Evolutionary conservation across 2,797 vertebrate species (phyloP).

Genomic region (Gobionotothen gibberifrons): DNA sequence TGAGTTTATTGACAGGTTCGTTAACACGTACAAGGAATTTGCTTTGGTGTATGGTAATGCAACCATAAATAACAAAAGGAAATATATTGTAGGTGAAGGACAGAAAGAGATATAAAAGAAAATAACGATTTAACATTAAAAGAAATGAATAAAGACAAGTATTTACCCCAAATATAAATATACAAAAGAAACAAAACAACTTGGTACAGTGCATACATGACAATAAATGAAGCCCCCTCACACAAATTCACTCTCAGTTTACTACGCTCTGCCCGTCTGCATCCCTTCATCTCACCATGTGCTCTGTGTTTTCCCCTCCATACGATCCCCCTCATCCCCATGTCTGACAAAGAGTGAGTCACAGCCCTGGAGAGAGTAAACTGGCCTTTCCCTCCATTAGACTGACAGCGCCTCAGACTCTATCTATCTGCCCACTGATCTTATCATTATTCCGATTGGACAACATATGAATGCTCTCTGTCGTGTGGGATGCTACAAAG

Average conservation of each 20-base stretch:
- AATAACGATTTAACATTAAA: too few relatives aligned
- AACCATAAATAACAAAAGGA: too few relatives aligned
- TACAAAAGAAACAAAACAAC: too few relatives aligned
- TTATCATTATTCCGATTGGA: constrained; percentile 71
- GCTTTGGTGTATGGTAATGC: too few relatives aligned
- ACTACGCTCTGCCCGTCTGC: constrained; percentile 16
- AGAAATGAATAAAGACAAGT: too few relatives aligned
- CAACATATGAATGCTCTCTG: constrained; percentile 60
- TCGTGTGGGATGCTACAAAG: constrained; percentile 52
- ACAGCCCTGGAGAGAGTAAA: constrained; percentile 40
- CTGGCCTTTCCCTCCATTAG: constrained; percentile 62
- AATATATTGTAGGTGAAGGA: too few relatives aligned
- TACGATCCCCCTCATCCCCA: constrained; percentile 35
- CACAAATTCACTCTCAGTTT: constrained; percentile 15
- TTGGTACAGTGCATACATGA: too few relatives aligned
- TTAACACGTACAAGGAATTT: too few relatives aligned
- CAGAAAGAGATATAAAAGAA: too few relatives aligned
- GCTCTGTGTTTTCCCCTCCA: constrained; percentile 43
- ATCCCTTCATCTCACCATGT: constrained; percentile 39
- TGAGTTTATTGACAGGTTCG: too few relatives aligned
- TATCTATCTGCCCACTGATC: constrained; percentile 65
- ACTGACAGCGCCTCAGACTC: constrained; percentile 52
- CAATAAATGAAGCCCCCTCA: background rate
- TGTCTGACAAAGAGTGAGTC: constrained; percentile 50
- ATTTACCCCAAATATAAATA: too few relatives aligned